Evolutionary conservation across 2,113 vertebrate genomes (phyloP), one percentile per base, ranked within the genome.

Genomic region (Peromyscus polionotus): DNA sequence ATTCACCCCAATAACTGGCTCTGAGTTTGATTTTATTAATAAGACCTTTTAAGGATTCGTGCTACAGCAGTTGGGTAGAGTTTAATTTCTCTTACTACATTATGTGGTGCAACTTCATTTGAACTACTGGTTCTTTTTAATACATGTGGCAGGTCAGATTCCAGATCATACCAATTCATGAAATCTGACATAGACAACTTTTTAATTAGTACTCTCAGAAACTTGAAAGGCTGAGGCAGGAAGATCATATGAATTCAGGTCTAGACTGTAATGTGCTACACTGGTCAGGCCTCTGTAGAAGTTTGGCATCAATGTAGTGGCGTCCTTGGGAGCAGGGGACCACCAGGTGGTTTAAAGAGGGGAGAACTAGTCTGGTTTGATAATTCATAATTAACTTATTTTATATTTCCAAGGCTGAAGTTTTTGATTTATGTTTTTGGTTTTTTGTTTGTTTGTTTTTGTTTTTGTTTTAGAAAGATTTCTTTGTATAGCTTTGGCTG

Each of bases 351-450:
- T 26, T 48, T 48, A 48, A 48, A 45, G 42, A 77, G 75, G 75
- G 7, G 42, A 14, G 42, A 77, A 77, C 76, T 51, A 20, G 42
- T 51, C 28, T 13, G 16, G 26, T 31, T 20, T 28, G 45, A 51
- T 31, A 31, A 5, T 79, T 87, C 91, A 59, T 4, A n/a, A 84
- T 73, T 88, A 39, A 39, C 31, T 93, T 67, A 67, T 42, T 84
- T 72, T 92, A 12, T 93, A 36, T 92, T 96, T 92, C 57, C 13
- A 33, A 19, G 13, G 72, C 45, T 94, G 16, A 96, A 45, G 13
- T 73, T 76, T 91, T 19, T 16, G 59, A 19, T 59, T 59, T 59
- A 19, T 16, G 57, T 22, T 19, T 20, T 73, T n/a, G 72, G 36
- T 42, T 42, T 45, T 45, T 45, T 45, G 45, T 45, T 45, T 45